Base-by-base conservation (phyloP, 2,888 invertebrate genomes). In the Phalera bucephala region DNA sequence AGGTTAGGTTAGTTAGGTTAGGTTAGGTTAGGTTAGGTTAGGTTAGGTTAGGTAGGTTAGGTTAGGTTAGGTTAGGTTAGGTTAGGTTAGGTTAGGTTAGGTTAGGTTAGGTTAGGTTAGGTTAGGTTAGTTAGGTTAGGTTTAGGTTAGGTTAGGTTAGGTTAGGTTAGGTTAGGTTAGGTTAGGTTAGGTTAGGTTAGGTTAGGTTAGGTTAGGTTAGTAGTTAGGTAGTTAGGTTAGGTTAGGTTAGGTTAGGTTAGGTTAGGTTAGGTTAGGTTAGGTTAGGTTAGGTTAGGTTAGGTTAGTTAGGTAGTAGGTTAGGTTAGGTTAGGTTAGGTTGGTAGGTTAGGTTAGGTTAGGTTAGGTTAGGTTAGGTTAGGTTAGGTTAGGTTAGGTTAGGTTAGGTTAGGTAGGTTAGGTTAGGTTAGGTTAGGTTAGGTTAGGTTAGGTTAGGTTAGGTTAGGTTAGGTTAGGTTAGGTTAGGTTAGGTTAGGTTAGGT, bases 181-280 rank as follows among this genome's bases (percentile, higher is more conserved):
- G 32, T 23, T 21, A 23, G 22, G 17, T 31, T 31, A 22, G 37
- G 22, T 22, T 22, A 32, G 26, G 30, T 27, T 36, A 33, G 37
- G 37, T 37, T 37, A 37, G 42, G 42, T 42, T 46, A 41, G 40
- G 47, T 47, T 43, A 42, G 46, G 46, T 46, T 46, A 42, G 46
- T 2, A 1, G 15, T 11, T 26, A 23, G 9, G 3, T n/a, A 23
- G 9, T 3, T 5, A 13, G 7, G 2, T 11, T 6, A n/a, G n/a
- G n/a, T n/a, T n/a, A n/a, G n/a, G n/a, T n/a, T n/a, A n/a, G n/a
- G n/a, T n/a, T n/a, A n/a, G n/a, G n/a, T n/a, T n/a, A n/a, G n/a
- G n/a, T n/a, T n/a, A n/a, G 10, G 13, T 29, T 22, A 32, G 22
- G 17, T 29, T 23, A 19, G 28, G 19, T 23, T 36, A 30, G 31